Evolutionary conservation across 1,140 invertebrate species (phyloP).

Genomic region (Drosophila malerkotliana): DNA sequence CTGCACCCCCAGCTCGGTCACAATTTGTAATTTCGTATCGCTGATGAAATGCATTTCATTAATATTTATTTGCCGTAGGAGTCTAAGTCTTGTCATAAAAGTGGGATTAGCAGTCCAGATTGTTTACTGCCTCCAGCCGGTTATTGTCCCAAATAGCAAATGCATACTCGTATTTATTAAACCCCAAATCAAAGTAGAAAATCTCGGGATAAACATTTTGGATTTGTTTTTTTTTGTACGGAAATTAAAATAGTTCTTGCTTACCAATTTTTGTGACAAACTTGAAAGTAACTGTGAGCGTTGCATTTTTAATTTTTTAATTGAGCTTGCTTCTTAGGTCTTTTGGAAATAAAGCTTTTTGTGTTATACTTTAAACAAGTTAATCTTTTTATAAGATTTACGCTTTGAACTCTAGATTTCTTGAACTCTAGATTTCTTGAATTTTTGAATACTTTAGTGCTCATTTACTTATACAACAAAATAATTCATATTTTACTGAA

Average conservation of each 20-base stretch:
- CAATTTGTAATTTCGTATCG: slow-evolving; percentile 34
- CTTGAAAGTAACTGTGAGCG: not conserved
- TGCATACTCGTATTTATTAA: slow-evolving; percentile 8
- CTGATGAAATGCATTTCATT: slow-evolving; percentile 67
- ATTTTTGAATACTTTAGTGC: not conserved
- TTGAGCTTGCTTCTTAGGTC: too few relatives aligned
- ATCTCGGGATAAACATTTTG: slow-evolving; percentile 6
- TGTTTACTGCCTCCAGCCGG: not conserved
- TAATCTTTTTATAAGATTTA: too few relatives aligned
- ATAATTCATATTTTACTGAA: not conserved
- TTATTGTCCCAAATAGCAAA: slow-evolving; percentile 11
- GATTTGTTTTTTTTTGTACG: not conserved
- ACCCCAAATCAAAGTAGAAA: slow-evolving; percentile 2
- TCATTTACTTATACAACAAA: not conserved
- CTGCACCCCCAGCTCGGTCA: slow-evolving; percentile 14
- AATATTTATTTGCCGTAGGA: slow-evolving; percentile 52
- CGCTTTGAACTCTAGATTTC: too few relatives aligned
- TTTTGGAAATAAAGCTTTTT: not conserved
- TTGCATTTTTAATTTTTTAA: not conserved
- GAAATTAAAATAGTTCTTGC: not conserved
- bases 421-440: too few relatives aligned
- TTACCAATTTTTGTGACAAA: not conserved
- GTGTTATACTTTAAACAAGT: too few relatives aligned
- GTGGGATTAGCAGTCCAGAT: slow-evolving; percentile 1
- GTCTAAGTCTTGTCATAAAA: not conserved